Evolutionary conservation across 2,797 vertebrate genomes (phyloP), one percentile per base, ranked within the genome.

Genomic region (Falco biarmicus): DNA sequence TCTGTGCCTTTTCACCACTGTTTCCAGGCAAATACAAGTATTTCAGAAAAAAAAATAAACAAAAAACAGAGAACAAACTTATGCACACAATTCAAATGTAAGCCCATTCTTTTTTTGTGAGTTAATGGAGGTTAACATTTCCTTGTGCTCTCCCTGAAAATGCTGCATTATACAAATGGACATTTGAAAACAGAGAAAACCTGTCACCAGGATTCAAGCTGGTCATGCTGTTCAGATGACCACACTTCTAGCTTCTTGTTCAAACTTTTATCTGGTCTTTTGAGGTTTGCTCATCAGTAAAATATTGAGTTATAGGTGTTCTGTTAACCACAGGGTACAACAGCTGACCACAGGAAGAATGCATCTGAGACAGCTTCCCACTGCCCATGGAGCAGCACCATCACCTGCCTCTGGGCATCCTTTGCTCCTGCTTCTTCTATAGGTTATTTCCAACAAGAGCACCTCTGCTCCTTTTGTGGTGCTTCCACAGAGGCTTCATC

Each of bases 271-370:
- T 17, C 65, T 0, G 0, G 16, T n/a, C 32, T 84, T 66, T 56
- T 80, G 89, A 87, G 51, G 70, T 74, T 94, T 68, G 9, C 31
- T 73, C 37, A 63, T 60, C 61, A 60, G 25, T n/a, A 63, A n/a
- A 86, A 87, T 60, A 50, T 74, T 0, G 0, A 60, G 45, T 91
- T 51, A 60, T 2, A 29, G 61, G 71, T 79, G 56, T 59, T 74
- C 39, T 71, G 32, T 57, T 87, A 96, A 92, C 78, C 93, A 84
- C 75, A 89, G 54, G 28, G 47, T 73, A 94, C 11, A 61, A 59
- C 28, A 85, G 47, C 59, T 68, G 87, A 86, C 71, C 84, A 71
- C 82, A 84, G 39, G 37, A 65, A 74, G 43, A 92, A 87, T 11
- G 20, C 3, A 29, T 59, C 43, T 8, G n/a, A 78, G 29, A 15